Conservation (phyloP, 2,113 vertebrate species). For the Rallus limicola region DNA sequence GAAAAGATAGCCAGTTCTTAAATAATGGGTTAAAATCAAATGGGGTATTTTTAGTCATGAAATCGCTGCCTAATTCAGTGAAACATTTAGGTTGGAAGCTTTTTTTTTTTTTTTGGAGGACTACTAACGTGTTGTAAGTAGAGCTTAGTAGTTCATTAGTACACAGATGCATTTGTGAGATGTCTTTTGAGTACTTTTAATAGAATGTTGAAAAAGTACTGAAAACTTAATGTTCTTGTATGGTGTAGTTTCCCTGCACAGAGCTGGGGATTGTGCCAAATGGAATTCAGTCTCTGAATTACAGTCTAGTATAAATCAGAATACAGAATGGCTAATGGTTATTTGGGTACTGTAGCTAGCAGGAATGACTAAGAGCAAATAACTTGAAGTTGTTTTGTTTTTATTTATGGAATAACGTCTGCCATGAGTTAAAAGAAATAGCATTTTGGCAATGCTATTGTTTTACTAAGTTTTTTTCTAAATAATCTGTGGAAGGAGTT, state of each 20-base stretch:
- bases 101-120: background rate
- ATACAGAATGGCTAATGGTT: background rate
- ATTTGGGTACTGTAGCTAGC: background rate
- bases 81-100: background rate
- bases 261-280: background rate
- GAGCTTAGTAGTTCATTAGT: background rate
- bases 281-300: background rate
- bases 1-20: background rate
- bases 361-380: background rate
- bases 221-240: background rate
- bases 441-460: background rate
- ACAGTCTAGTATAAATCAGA: background rate
- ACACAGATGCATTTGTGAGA: background rate
- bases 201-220: background rate
- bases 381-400: background rate
- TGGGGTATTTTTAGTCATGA: background rate
- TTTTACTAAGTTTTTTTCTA: background rate
- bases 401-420: background rate
- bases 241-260: background rate
- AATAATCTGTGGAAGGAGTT: background rate
- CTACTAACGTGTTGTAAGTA: background rate
- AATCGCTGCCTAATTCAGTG: background rate
- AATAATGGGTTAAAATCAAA: background rate
- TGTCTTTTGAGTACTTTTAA: background rate
- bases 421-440: background rate